Conservation (phyloP, 2,113 vertebrate species). For the Astur gentilis region DNA sequence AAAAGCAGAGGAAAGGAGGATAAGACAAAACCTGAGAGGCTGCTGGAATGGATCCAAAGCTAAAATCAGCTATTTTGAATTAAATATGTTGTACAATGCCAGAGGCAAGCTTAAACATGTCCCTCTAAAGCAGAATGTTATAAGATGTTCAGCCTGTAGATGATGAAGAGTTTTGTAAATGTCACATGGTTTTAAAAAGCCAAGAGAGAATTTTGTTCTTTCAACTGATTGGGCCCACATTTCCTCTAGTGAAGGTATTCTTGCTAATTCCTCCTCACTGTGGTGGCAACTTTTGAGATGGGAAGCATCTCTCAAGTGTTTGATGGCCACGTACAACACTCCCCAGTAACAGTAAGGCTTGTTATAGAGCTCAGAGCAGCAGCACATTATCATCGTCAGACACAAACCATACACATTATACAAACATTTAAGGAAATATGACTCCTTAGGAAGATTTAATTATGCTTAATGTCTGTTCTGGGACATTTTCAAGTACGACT, state of each 20-base stretch:
- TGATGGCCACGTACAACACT: neutral
- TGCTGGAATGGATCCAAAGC: neutral
- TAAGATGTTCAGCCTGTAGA: neutral
- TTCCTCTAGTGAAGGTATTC: neutral
- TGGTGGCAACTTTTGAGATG: neutral
- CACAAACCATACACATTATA: neutral
- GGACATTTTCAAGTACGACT: neutral
- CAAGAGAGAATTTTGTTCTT: neutral
- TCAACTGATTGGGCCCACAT: neutral
- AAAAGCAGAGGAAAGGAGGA: neutral
- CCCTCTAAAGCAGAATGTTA: neutral
- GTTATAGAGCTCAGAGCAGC: neutral
- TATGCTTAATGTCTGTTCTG: neutral
- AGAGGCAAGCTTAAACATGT: neutral
- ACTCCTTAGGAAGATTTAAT: neutral
- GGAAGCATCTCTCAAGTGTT: neutral
- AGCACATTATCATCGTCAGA: neutral
- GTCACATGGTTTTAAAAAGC: neutral
- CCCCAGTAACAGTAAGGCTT: neutral
- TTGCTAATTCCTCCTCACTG: neutral
- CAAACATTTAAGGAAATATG: neutral
- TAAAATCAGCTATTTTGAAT: neutral
- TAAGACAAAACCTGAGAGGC: neutral
- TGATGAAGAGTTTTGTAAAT: neutral
- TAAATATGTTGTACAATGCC: neutral